Conservation (phyloP, 2,888 invertebrate genomes). For the Ephialtes manifestator region DNA sequence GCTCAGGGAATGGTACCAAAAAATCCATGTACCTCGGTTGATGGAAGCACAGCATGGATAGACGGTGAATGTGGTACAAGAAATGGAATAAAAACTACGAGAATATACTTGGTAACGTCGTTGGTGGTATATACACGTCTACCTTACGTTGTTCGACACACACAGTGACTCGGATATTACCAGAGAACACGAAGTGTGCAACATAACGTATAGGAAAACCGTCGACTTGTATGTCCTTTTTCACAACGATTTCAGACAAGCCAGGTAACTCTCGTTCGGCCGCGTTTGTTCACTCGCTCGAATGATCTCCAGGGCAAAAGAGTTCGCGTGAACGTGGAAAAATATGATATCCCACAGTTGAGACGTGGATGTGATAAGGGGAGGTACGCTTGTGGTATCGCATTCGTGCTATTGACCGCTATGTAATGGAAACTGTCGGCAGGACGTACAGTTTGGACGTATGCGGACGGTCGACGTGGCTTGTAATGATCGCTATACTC, state of each 20-base stretch:
- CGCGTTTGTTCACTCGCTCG: slow-evolving; percentile 18
- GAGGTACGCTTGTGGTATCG: slow-evolving; percentile 48
- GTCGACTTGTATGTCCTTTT: slow-evolving; percentile 34
- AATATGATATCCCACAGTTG: slow-evolving; percentile 49
- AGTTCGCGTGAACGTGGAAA: slow-evolving; percentile 51
- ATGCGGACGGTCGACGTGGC: slow-evolving; percentile 12
- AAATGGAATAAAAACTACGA: slow-evolving; percentile 30
- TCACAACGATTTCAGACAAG: slow-evolving; percentile 47
- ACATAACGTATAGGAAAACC: slow-evolving; percentile 3
- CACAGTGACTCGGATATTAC: not conserved
- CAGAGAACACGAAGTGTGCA: slow-evolving; percentile 18
- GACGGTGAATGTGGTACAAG: not conserved
- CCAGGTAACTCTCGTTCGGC: slow-evolving; percentile 31
- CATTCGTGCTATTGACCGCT: slow-evolving; percentile 52
- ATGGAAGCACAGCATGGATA: slow-evolving; percentile 15
- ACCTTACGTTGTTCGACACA: not conserved
- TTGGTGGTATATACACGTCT: too few relatives aligned
- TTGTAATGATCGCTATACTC: slow-evolving; percentile 36
- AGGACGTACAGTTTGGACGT: slow-evolving; percentile 2
- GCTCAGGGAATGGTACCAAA: slow-evolving; percentile 44
- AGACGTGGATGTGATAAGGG: slow-evolving; percentile 50
- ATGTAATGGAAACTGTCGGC: slow-evolving; percentile 54
- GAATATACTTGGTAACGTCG: slow-evolving; percentile 1
- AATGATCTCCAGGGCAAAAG: slow-evolving; percentile 31
- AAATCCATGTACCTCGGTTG: slow-evolving; percentile 45